Evolutionary conservation across 2,113 vertebrate species (phyloP), one percentile per base, ranked within the genome.

Genomic region (Amia ocellicauda): DNA sequence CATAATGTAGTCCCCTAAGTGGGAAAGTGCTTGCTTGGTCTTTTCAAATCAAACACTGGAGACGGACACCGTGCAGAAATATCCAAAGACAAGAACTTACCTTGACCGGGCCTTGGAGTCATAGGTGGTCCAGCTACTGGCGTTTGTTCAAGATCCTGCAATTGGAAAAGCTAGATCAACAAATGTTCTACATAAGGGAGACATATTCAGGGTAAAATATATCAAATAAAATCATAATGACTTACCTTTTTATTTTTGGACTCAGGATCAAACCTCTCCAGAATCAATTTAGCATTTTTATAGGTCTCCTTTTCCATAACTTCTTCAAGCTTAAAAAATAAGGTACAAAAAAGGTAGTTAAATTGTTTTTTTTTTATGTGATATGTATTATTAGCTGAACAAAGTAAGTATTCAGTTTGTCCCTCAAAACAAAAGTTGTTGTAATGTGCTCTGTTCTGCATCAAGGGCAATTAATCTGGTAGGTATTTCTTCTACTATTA

Each of bases 291-390:
- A 63, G 97, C 97, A 43, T 86, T 95, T 84, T 99, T 99, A 69
- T 99, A 99, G 0, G 96, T 99, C 86, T 99, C 96, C 4, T 93
- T 99, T 86, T 99, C 97, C 96, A 98, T 99, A 54, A 99, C 97
- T 76, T 98, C 94, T 80, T 98, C 95, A 81, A 99, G 95, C 97
- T 99, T 78, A 14, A 74, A 64, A 50, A 53, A 63, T 42, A 67
- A 31, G 19, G 31, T 11, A 26, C 42, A 54, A 64, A 56, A 17
- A 40, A 68, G 11, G n/a, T 41, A n/a, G 22, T 61, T 53, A 67
- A 17, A 7, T 50, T 50, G 31, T 36, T 11, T 36, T 36, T 11
- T 36, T 7, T n/a, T n/a, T n/a, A n/a, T n/a, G n/a, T n/a, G n/a
- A n/a, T n/a, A n/a, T n/a, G n/a, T n/a, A n/a, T n/a, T n/a, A n/a